Evolutionary conservation across 2,113 vertebrate species (phyloP).

Genomic region (Chionis minor): DNA sequence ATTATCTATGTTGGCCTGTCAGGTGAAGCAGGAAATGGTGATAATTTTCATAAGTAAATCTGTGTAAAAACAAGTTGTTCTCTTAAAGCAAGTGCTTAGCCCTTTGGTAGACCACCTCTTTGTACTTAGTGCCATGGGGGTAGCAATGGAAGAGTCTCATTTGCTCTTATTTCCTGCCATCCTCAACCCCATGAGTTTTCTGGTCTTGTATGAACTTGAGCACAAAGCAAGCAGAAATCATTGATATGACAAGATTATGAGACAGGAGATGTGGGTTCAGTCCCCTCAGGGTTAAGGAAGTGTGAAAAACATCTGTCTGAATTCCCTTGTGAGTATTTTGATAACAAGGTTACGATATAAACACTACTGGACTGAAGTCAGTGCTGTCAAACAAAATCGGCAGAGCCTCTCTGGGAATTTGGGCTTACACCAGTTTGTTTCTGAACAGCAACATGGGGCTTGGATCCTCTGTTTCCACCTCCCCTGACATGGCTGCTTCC

Average conservation of each 20-base stretch:
- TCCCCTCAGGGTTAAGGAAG: background rate
- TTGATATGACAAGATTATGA: background rate
- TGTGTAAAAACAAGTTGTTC: background rate
- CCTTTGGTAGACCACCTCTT: background rate
- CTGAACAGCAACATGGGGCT: background rate
- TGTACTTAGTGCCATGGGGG: no score
- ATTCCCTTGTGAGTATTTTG: background rate
- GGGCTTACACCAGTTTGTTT: background rate
- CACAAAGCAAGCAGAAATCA: background rate
- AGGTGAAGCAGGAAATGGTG: background rate
- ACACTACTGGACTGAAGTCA: background rate
- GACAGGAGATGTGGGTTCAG: background rate
- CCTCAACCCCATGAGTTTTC: background rate
- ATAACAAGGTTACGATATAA: background rate
- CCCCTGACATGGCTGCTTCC: fast-evolving
- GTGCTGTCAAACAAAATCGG: background rate
- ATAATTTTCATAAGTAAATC: background rate
- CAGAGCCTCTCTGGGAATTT: background rate
- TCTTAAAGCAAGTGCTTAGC: background rate
- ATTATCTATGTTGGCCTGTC: background rate
- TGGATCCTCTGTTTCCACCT: background rate
- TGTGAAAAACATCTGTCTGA: background rate
- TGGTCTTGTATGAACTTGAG: background rate
- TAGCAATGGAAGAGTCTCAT: background rate
- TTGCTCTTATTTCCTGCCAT: background rate